phyloP scores from a whole-genome alignment of 2,113 vertebrate genomes.

The Panthera uncia region DNA sequence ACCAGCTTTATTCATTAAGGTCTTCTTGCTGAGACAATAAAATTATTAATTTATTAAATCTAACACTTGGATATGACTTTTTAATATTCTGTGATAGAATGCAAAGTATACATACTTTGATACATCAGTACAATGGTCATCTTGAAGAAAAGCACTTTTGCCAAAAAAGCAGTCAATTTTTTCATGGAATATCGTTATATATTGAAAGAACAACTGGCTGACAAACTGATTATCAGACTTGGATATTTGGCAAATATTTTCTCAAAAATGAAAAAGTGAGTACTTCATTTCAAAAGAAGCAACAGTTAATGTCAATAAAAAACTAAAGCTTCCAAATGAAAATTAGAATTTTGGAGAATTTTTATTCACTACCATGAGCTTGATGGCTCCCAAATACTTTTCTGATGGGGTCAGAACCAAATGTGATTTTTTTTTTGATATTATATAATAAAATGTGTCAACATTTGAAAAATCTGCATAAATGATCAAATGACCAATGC shows the following conservation, averaged over 20 bases:
- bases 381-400: slow-evolving; percentile 6
- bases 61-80: neutral
- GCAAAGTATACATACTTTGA: neutral
- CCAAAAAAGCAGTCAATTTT: neutral
- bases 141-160: neutral
- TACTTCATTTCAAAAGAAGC: slow-evolving; percentile 22
- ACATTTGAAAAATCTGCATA: slow-evolving; percentile 25
- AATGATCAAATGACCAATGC: neutral
- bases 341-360: slow-evolving; percentile 27
- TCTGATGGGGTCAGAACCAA: slow-evolving; percentile 19
- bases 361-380: neutral
- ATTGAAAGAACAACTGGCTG: neutral
- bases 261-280: neutral
- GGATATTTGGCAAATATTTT: slow-evolving; percentile 4
- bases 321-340: slow-evolving; percentile 29
- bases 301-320: neutral
- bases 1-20: neutral
- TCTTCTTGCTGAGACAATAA: neutral
- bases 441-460: neutral
- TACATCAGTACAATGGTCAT: neutral
- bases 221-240: neutral
- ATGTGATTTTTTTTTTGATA: neutral
- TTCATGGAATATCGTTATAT: neutral
- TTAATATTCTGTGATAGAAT: slow-evolving; percentile 22
- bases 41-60: neutral